A percentile compares a stretch with the other conserved stretches of the same genome.
Conservation (phyloP, 2,888 invertebrate genomes). For the Polydrusus cervinus region DNA sequence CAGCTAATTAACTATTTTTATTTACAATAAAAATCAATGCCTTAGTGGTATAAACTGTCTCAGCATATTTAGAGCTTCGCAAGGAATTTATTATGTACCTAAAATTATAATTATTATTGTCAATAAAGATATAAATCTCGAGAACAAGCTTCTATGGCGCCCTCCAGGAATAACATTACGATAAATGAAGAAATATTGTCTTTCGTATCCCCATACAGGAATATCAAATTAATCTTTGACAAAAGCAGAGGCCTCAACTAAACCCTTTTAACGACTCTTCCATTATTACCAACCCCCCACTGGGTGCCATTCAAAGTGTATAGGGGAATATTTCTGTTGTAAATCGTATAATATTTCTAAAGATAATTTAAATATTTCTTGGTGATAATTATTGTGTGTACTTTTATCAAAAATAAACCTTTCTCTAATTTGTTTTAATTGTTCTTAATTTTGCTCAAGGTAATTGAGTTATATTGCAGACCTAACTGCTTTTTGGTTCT, state of each 20-base stretch:
- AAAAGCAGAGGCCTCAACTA: slow-evolving; percentile 41
- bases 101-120: not conserved
- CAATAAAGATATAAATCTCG: slow-evolving; percentile 1
- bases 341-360: slow-evolving; percentile 38
- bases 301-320: slow-evolving; percentile 37
- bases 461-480: too few relatives aligned
- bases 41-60: too few relatives aligned
- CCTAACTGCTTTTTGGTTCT: too few relatives aligned
- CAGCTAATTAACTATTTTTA: too few relatives aligned
- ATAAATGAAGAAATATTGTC: slow-evolving; percentile 9
- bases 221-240: slow-evolving; percentile 45
- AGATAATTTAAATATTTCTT: slow-evolving; percentile 23
- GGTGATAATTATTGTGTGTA: slow-evolving; percentile 4
- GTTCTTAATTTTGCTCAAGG: too few relatives aligned
- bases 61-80: too few relatives aligned
- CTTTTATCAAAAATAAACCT: not conserved
- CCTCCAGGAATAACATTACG: not conserved
- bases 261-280: slow-evolving; percentile 42
- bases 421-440: too few relatives aligned
- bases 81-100: too few relatives aligned
- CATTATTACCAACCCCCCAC: slow-evolving; percentile 35
- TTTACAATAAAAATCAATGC: too few relatives aligned
- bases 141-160: not conserved
- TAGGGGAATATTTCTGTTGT: slow-evolving; percentile 28
- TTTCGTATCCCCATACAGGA: slow-evolving; percentile 8